Percentiles rank a stretch among this genome's conserved stretches.
Conservation (phyloP, 2,797 vertebrate genomes). For the Taeniopygia guttata region DNA sequence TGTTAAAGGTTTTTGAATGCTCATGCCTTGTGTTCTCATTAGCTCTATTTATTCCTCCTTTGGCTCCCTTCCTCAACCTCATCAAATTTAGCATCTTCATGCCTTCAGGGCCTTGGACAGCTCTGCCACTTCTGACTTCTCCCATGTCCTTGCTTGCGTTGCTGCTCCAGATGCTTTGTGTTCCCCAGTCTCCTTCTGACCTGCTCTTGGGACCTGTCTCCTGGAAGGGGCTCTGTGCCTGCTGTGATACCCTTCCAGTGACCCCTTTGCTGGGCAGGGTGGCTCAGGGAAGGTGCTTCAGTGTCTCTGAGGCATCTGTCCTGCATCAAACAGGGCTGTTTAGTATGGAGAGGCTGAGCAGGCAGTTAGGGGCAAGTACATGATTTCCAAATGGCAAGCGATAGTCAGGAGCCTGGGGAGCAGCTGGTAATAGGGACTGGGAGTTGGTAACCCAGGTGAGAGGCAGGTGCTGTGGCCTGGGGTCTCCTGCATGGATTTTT, state of each 20-base stretch:
- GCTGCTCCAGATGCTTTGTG: neutral
- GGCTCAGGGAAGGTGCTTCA: neutral
- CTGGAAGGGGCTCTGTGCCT: neutral
- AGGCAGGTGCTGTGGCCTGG: neutral
- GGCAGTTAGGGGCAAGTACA: neutral
- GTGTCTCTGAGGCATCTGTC: neutral
- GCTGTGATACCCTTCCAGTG: neutral
- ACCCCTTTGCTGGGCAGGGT: neutral
- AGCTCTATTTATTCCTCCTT: conserved; percentile 56
- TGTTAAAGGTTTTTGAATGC: conserved; percentile 57
- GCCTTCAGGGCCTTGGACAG: neutral
- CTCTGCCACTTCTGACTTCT: neutral
- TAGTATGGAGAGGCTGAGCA: rapidly evolving
- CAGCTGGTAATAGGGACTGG: neutral
- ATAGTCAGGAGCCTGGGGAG: neutral
- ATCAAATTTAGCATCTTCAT: conserved; percentile 40
- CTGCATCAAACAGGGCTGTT: neutral
- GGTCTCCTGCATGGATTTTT: neutral
- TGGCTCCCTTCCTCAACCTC: conserved; percentile 46
- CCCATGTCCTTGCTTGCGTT: neutral
- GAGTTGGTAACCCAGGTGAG: neutral
- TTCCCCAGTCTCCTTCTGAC: rapidly evolving
- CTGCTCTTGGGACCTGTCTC: rapidly evolving
- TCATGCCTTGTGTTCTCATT: conserved; percentile 63
- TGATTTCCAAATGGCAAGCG: neutral